A percentile compares a stretch with the other conserved stretches of the same genome.
Conservation (phyloP, 2,113 vertebrate species). For the Carettochelys insculpta region DNA sequence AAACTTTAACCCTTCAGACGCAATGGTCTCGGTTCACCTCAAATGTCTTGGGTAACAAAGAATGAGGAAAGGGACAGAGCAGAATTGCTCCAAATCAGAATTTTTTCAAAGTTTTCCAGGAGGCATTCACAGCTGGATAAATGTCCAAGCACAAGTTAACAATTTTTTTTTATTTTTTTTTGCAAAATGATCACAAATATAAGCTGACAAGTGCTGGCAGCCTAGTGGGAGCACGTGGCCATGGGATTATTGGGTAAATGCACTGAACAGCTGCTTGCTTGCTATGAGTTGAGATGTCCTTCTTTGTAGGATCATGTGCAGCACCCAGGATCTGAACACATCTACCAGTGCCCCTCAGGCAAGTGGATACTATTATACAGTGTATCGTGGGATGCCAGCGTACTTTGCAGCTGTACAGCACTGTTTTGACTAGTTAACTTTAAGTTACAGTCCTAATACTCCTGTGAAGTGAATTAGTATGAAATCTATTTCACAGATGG, state of each 20-base stretch:
- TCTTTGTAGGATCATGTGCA: not conserved
- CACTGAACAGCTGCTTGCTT: not conserved
- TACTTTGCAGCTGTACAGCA: not conserved
- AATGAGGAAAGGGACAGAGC: not conserved
- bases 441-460: not conserved
- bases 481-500: not conserved
- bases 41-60: not conserved
- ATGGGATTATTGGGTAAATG: not conserved
- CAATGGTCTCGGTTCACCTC: not conserved
- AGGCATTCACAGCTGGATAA: slow-evolving; percentile 12
- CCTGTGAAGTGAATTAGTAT: not conserved
- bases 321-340: not conserved
- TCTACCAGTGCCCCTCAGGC: not conserved
- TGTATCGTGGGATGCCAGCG: not conserved
- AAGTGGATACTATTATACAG: not conserved
- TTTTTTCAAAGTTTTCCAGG: not conserved
- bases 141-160: not conserved
- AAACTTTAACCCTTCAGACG: not conserved
- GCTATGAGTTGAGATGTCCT: not conserved
- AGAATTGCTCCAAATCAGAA: not conserved
- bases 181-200: not conserved
- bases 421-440: not conserved
- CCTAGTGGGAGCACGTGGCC: not conserved
- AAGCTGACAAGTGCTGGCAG: not conserved
- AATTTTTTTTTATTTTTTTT: not conserved